Percentiles rank a stretch among this genome's conserved stretches.
Conservation (phyloP, 2,797 vertebrate species). For the Oreochromis mossambicus region DNA sequence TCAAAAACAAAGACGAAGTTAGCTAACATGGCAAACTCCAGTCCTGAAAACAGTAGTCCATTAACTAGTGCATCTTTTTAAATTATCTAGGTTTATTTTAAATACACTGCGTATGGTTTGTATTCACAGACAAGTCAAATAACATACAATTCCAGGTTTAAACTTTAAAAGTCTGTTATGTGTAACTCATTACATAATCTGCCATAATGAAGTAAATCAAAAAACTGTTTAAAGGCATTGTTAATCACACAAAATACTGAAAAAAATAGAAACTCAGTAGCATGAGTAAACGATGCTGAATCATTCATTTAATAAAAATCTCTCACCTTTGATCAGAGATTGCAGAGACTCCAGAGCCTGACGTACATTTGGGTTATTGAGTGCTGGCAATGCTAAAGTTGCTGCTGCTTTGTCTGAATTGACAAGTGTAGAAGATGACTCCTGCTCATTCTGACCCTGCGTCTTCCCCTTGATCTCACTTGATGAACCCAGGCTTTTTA, state of each 20-base stretch:
- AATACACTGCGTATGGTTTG: neutral
- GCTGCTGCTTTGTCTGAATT: slow-evolving; percentile 7
- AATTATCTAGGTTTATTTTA: neutral
- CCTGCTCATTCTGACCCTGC: slow-evolving; percentile 43
- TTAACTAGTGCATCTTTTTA: neutral
- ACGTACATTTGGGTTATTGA: slow-evolving; percentile 53
- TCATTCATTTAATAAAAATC: neutral
- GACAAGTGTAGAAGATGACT: slow-evolving; percentile 4
- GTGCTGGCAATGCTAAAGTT: slow-evolving; percentile 34
- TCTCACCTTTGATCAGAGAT: slow-evolving; percentile 65
- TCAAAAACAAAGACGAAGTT: neutral
- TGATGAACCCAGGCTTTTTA: slow-evolving; percentile 82
- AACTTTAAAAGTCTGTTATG: neutral
- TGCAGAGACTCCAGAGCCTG: slow-evolving; percentile 65
- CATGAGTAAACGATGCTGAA: neutral
- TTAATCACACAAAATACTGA: neutral
- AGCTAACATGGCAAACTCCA: neutral
- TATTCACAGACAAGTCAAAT: fast-evolving
- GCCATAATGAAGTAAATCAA: neutral
- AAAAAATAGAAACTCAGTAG: neutral
- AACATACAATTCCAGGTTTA: neutral
- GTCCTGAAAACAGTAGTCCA: neutral
- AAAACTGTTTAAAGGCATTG: neutral
- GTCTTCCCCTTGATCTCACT: slow-evolving; percentile 75
- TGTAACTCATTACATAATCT: neutral